Percentiles rank a stretch among this genome's conserved stretches.
phyloP scores from a whole-genome alignment of 2,113 vertebrate genomes.

The Lasiurus borealis region DNA sequence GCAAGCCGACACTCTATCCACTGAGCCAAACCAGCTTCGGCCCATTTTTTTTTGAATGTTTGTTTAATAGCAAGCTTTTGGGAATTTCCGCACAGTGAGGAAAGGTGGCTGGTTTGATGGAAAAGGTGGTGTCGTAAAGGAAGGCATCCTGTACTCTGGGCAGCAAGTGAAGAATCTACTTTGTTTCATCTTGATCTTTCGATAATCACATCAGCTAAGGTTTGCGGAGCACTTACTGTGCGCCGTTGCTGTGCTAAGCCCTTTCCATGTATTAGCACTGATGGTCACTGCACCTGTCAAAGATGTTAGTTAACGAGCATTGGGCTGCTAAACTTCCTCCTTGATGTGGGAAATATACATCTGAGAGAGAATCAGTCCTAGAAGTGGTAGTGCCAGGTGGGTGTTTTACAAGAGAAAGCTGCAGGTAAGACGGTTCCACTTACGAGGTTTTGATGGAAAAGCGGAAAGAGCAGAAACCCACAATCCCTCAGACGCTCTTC shows the following conservation, averaged over 20 bases:
- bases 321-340: conserved; percentile 46
- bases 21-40: too few relatives aligned
- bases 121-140: not conserved
- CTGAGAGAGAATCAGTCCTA: not conserved
- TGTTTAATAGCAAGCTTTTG: conserved; percentile 46
- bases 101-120: not conserved
- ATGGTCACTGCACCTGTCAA: conserved; percentile 13
- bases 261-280: not conserved
- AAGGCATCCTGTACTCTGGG: not conserved
- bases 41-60: not conserved
- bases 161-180: not conserved
- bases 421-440: not conserved
- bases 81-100: not conserved
- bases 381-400: not conserved
- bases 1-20: too few relatives aligned
- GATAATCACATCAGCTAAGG: not conserved
- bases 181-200: conserved; percentile 22
- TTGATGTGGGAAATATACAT: conserved; percentile 25
- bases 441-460: conserved; percentile 36
- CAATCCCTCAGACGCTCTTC: not conserved
- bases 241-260: not conserved
- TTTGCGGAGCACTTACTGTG: not conserved
- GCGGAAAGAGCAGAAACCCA: not conserved
- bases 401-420: conserved; percentile 9
- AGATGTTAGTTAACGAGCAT: conserved; percentile 3